Evolutionary conservation across 2,113 vertebrate species (phyloP), one percentile per base, ranked within the genome.

Genomic region (Bufo gargarizans): DNA sequence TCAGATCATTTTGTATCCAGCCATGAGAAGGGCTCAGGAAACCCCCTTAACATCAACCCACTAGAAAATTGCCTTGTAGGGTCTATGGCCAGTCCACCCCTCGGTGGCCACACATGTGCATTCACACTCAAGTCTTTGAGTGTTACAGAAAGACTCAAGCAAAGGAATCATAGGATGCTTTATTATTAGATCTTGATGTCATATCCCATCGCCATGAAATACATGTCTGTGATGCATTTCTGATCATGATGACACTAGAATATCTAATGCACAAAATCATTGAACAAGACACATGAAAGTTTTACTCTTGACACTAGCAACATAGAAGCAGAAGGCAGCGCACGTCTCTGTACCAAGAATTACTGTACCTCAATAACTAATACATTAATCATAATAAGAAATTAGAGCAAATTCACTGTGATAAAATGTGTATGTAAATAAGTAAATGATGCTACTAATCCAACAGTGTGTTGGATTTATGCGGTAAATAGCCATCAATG

Each of bases 401-500:
- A 45, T 45, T 13, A 72, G 13, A 6, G 19, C 5, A 20, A 45
- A 43, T 72, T 72, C 69, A 17, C 43, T 6, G 16, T 74, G 11
- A 76, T 50, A 50, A 17, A 76, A 56, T 78, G 49, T 55, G 19
- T n/a, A 56, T 78, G 76, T 20, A n/a, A 77, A n/a, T 53, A 47
- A 77, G 10, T 20, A 19, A 76, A 20, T 20, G 17, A 47, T 76
- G 72, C 9, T 47, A 50, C 77, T 78, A 78, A 78, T 56, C 8
- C 47, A 77, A 55, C 10, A 12, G 43, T 2, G 0, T 13, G 5
- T 6, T 56, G 49, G 50, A 56, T 78, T 22, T 22, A n/a, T 12
- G 77, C 19, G 3, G 65, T 82, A 65, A 82, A 65, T 65, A 59
- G 43, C 59, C 43, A 82, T 82, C 80, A 56, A 78, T 78, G 50